Conservation (phyloP, 2,797 vertebrate species). For the Semotilus atromaculatus region DNA sequence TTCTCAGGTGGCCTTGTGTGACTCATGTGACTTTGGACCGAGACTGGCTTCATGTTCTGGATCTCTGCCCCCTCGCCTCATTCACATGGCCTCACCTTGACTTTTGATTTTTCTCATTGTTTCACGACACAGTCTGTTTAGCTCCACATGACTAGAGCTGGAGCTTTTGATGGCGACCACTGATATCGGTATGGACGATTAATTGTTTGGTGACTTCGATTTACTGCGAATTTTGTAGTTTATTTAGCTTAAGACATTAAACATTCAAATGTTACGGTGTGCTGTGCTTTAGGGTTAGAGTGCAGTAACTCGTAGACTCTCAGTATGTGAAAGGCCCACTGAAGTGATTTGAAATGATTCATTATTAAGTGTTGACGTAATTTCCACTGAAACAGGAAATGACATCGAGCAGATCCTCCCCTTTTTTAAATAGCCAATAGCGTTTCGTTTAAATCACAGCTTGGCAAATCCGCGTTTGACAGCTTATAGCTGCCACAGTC, state of each 20-base stretch:
- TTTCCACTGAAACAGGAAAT: not conserved
- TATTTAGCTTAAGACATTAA: not conserved
- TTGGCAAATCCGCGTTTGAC: too few species aligned
- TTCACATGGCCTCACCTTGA: slow-evolving; percentile 3
- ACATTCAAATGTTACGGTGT: not conserved
- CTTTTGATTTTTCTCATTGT: not conserved
- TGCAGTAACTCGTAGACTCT: not conserved
- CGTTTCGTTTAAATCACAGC: too few species aligned
- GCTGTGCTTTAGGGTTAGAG: too few species aligned
- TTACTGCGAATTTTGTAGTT: not conserved
- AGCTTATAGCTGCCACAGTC: too few species aligned
- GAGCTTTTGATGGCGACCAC: not conserved
- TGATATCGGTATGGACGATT: not conserved
- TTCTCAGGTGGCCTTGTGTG: slow-evolving; percentile 31
- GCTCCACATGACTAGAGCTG: not conserved
- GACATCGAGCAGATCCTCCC: too few species aligned
- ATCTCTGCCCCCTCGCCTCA: not conserved
- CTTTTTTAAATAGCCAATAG: too few species aligned
- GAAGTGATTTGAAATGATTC: too few species aligned
- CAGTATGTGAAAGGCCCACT: not conserved
- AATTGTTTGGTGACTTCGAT: not conserved
- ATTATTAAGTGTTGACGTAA: too few species aligned
- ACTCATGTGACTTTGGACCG: slow-evolving; percentile 30
- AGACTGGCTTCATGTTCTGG: not conserved
- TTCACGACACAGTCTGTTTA: not conserved